A percentile compares a stretch with the other conserved stretches of the same genome.
phyloP scores from a whole-genome alignment of 2,888 invertebrate species.

The Nomada ruficornis region DNA sequence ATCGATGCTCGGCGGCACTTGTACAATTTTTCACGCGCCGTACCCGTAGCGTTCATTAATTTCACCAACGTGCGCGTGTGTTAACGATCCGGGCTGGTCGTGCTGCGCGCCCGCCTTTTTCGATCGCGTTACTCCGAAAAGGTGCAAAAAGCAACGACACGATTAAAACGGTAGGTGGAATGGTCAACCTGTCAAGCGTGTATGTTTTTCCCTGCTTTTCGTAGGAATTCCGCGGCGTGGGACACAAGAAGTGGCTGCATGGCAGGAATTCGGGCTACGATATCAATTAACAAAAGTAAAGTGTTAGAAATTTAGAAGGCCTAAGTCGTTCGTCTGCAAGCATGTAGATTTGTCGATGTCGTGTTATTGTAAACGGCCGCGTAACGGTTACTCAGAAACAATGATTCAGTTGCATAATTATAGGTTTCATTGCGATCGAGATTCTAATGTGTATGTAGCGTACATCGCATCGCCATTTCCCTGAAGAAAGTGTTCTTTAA shows the following conservation, averaged over 20 bases:
- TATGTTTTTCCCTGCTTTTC: constrained; percentile 52
- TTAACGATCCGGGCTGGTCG: constrained; percentile 25
- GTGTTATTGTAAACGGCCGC: too few relatives aligned
- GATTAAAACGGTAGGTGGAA: constrained; percentile 62
- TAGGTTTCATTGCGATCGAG: neutral
- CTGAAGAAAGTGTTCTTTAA: neutral
- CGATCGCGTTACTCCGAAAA: constrained; percentile 43
- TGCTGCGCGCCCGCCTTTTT: constrained; percentile 36
- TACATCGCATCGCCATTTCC: neutral
- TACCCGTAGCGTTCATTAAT: neutral
- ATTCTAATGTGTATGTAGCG: too few relatives aligned
- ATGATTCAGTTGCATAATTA: neutral
- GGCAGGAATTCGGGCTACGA: constrained; percentile 23
- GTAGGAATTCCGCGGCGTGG: constrained; percentile 38
- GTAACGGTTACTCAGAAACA: neutral
- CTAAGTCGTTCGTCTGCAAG: too few relatives aligned
- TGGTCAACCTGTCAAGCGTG: constrained; percentile 53
- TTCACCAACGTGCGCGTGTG: constrained; percentile 20
- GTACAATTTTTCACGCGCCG: neutral
- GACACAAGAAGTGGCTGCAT: constrained; percentile 33
- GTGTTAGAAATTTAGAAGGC: neutral
- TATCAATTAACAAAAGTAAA: constrained; percentile 35
- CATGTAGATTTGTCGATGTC: too few relatives aligned
- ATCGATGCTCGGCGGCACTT: neutral
- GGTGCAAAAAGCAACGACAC: constrained; percentile 44